phyloP scores from a whole-genome alignment of 2,888 invertebrate species.

The Lasioglossum figueresi region DNA sequence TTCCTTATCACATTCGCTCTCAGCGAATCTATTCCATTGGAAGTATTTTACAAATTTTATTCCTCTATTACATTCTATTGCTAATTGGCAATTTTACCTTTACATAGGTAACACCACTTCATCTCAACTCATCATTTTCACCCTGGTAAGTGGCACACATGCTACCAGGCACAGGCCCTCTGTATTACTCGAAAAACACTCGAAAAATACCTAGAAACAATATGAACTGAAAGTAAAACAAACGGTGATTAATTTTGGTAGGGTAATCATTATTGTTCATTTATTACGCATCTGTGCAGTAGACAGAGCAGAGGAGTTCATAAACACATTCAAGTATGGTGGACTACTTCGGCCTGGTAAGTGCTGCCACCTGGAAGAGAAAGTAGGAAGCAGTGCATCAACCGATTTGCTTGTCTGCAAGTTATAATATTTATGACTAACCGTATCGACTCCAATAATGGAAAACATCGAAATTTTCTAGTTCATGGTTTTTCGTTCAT shows the following conservation, averaged over 20 bases:
- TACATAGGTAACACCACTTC: no score
- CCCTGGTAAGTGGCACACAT: no score
- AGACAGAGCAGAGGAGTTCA: background rate
- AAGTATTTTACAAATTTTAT: no score
- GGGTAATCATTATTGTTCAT: background rate
- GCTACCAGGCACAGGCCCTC: no score
- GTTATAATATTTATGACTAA: background rate
- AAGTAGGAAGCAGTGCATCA: background rate
- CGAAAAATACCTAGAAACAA: background rate
- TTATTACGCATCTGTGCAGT: background rate
- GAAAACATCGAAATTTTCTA: background rate
- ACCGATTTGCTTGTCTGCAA: background rate
- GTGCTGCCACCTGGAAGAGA: background rate
- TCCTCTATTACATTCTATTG: no score
- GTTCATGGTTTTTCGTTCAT: background rate
- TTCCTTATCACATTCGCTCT: no score
- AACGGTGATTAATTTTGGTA: background rate
- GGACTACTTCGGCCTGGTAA: background rate
- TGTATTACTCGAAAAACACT: no score
- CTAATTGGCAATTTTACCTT: no score
- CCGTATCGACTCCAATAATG: background rate
- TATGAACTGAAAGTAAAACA: background rate
- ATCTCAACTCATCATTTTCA: no score
- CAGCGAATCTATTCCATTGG: no score
- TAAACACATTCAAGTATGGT: conserved; percentile 21